Evolutionary conservation across 2,113 vertebrate genomes (phyloP), one percentile per base, ranked within the genome.

Genomic region (Erpornis zantholeuca): DNA sequence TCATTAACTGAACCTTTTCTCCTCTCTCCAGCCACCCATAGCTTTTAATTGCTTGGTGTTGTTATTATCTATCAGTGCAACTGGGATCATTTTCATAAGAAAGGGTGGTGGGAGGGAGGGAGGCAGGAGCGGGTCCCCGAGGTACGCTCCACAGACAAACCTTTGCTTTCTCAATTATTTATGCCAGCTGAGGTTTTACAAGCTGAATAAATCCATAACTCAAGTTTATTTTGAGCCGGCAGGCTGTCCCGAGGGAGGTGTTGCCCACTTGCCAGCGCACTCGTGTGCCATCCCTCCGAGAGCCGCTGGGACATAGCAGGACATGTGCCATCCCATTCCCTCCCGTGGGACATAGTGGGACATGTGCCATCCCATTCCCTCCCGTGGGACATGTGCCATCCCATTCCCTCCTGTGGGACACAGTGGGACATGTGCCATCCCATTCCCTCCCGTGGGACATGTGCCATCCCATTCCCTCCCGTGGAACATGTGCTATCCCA

Each of bases 1-100:
- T 99, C 99, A 99, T 99, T 99, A 99, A 98, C 98, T 99, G 98
- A 99, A 98, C 97, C 97, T 98, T 99, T 98, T 98, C 97, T 99
- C 98, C 98, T 98, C 98, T 98, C 98, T 98, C 98, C 98, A 98
- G 98, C 98, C 98, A 98, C 98, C 98, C 96, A 98, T 98, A 95
- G 98, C 98, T 98, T 98, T 98, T 99, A 99, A 99, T 99, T 99
- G 98, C 99, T 98, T 98, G 98, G 98, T 98, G 98, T 97, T 97
- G 98, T 98, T 98, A 98, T 99, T 99, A 99, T 99, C 98, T 98
- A 98, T 97, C 96, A 98, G 98, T 98, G 98, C 97, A 98, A 98
- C 93, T 97, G 98, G 97, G 98, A 98, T 98, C 97, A 98, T 98
- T 98, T 98, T 98, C 98, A 98, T 98, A 98, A 98, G 98, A 98